Evolutionary conservation across 2,797 vertebrate species (phyloP).

Genomic region (Danio choprae): DNA sequence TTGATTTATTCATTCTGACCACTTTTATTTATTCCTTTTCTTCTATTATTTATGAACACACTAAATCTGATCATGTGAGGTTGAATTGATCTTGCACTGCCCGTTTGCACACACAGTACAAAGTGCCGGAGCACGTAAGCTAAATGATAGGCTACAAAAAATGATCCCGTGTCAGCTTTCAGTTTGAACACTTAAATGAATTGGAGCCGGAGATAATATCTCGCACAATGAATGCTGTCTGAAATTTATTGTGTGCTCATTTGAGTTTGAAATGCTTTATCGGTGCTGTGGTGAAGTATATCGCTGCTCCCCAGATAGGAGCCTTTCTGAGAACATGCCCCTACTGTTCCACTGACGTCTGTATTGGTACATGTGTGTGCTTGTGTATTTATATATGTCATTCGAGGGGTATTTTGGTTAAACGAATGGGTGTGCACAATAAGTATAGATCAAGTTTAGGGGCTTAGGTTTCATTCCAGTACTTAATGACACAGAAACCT

Average conservation of each 20-base stretch:
- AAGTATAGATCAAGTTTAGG: conserved; percentile 2
- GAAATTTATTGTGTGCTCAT: conserved; percentile 28
- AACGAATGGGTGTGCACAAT: not conserved
- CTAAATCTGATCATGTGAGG: not conserved
- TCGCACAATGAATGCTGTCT: conserved; percentile 22
- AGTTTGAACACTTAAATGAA: conserved; percentile 30
- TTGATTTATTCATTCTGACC: too few relatives aligned
- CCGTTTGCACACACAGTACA: too few relatives aligned
- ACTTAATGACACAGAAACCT: conserved; percentile 10
- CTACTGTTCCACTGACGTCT: not conserved
- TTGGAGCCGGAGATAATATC: conserved; percentile 26
- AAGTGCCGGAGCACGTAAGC: not conserved
- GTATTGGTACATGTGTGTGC: conserved; percentile 16
- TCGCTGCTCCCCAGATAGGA: conserved; percentile 7
- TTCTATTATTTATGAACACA: not conserved
- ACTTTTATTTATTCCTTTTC: not conserved
- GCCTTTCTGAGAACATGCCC: conserved; percentile 17
- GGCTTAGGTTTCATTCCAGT: conserved; percentile 19
- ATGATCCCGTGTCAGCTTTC: not conserved
- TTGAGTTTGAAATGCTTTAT: conserved; percentile 41
- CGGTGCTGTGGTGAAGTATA: not conserved
- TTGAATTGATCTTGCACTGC: not conserved
- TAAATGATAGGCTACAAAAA: not conserved
- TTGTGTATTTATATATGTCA: conserved; percentile 3
- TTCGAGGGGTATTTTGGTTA: conserved; percentile 20